Conservation (phyloP, 1,140 invertebrate species). For the Drosophila fuyamai region DNA sequence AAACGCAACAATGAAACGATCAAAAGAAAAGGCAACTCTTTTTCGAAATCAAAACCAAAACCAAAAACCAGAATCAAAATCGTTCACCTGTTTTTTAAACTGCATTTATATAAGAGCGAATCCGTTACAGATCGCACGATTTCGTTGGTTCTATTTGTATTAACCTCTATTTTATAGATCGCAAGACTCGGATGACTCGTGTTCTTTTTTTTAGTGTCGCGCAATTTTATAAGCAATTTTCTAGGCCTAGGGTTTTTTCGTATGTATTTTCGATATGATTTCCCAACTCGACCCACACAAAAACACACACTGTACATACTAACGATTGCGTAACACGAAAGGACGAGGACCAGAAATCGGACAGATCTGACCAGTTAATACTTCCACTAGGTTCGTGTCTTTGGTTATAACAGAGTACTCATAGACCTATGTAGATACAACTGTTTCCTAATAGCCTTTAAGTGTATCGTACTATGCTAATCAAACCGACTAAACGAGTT, state of each 20-base stretch:
- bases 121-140: constrained; percentile 7
- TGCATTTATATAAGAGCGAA: constrained; percentile 65
- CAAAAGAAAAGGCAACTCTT: constrained; percentile 50
- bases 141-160: constrained; percentile 59
- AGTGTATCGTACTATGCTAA: constrained; percentile 70
- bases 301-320: constrained; percentile 65
- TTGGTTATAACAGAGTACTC: constrained; percentile 62
- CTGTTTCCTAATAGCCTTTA: constrained; percentile 80
- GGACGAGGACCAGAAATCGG: constrained; percentile 23
- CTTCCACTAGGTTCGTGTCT: constrained; percentile 45
- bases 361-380: constrained; percentile 41
- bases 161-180: constrained; percentile 57
- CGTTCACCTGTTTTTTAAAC: constrained; percentile 74
- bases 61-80: constrained; percentile 55
- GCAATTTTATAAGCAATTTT: constrained; percentile 83
- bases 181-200: constrained; percentile 35
- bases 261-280: constrained; percentile 64
- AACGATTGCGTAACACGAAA: constrained; percentile 21
- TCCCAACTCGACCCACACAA: constrained; percentile 28
- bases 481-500: constrained; percentile 55
- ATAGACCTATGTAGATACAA: constrained; percentile 83
- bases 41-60: constrained; percentile 51
- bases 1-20: constrained; percentile 69
- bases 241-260: constrained; percentile 73
- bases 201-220: constrained; percentile 39